Conservation (phyloP, 2,113 vertebrate species). For the Psophia crepitans region DNA sequence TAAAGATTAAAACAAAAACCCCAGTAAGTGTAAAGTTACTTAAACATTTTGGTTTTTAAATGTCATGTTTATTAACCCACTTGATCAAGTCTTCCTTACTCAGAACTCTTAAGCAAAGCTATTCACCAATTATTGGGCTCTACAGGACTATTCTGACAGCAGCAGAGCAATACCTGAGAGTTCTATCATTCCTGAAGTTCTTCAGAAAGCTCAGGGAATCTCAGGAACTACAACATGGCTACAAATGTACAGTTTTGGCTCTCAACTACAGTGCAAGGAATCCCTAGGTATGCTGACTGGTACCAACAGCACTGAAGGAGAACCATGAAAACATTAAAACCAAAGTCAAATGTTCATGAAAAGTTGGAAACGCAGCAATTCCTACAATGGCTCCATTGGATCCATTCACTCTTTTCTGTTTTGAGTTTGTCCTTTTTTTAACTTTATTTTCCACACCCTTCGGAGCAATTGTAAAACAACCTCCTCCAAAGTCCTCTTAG, state of each 20-base stretch:
- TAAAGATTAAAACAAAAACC: conserved; percentile 10
- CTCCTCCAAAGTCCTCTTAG: not conserved
- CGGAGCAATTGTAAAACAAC: not conserved
- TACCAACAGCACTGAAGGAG: not conserved
- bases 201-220: not conserved
- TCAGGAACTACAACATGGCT: not conserved
- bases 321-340: not conserved
- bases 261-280: not conserved
- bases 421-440: too few species aligned
- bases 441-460: not conserved
- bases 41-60: not conserved
- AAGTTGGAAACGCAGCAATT: not conserved
- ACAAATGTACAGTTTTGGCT: accelerated
- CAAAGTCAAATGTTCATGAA: not conserved
- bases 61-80: not conserved
- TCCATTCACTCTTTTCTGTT: not conserved
- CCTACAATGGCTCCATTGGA: not conserved
- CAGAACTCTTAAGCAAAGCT: not conserved
- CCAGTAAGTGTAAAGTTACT: not conserved
- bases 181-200: not conserved
- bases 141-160: not conserved
- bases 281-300: not conserved
- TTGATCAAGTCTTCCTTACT: not conserved
- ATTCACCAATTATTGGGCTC: not conserved
- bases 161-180: not conserved